Evolutionary conservation across 1,140 invertebrate species (phyloP), one percentile per base, ranked within the genome.

Genomic region (Drosophila kikkawai): DNA sequence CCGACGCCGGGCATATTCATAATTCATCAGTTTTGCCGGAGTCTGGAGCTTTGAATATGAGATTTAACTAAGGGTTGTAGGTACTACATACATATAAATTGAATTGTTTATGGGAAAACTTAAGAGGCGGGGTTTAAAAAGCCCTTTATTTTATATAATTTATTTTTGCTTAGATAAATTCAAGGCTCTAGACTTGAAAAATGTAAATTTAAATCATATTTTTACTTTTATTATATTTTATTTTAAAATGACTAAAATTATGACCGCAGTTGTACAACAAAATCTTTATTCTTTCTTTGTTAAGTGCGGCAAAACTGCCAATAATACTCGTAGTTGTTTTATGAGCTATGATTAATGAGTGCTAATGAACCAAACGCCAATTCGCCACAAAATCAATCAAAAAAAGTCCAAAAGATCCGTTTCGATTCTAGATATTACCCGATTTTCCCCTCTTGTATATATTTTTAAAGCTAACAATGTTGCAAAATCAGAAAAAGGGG

Each of bases 341-440:
- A 42, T 51, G 11, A 29, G 42, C 19, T 8, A 73, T 73, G 69
- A 73, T 73, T 73, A 50, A 73, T 73, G 69, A 73, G 55, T 39
- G 37, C 22, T 50, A 73, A 60, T 73, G 69, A 70, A 55, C 7
- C 67, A 37, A 70, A 32, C 19, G 17, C 22, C 15, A 8, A 6
- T 51, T 19, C 44, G 17, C 22, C 37, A 51, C 53, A 59, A 22
- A 59, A 58, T 44, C 45, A 60, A 73, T 60, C 45, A 73, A 71
- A 41, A 67, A 34, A 26, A 15, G 13, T 4, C 36, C 7, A 37
- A 59, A 37, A 71, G 45, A 73, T 73, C 67, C 53, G 53, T 50
- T 71, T 71, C 36, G 29, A 12, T 26, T 26, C 11, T 39, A n/a
- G 13, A 39, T 3, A 48, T 36, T 50, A 50, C 15, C 42, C 48